Evolutionary conservation across 2,888 invertebrate genomes (phyloP).

Genomic region (Alcis repandata): DNA sequence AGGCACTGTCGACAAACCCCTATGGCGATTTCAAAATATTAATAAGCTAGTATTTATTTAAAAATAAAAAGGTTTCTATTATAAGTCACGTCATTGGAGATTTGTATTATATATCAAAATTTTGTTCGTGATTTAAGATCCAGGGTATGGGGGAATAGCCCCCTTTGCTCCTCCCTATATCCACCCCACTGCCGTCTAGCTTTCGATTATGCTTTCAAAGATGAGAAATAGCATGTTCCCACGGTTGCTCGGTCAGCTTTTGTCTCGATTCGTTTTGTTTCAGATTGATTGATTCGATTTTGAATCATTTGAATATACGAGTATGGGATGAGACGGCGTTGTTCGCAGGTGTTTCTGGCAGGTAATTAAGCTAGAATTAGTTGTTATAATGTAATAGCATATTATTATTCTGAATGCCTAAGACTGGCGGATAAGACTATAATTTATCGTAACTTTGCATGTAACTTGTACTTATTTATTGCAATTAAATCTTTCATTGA

Average conservation of each 20-base stretch:
- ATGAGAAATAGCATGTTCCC: constrained; percentile 51
- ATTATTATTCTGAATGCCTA: constrained; percentile 28
- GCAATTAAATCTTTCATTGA: background rate
- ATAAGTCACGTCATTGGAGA: too few relatives aligned
- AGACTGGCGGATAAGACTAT: background rate
- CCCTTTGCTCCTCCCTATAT: too few relatives aligned
- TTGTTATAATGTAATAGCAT: background rate
- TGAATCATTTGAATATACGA: constrained; percentile 22
- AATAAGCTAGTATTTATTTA: too few relatives aligned
- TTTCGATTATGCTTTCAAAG: constrained; percentile 37
- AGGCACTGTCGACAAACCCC: too few relatives aligned
- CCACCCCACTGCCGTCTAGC: constrained; percentile 25
- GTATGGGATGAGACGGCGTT: background rate
- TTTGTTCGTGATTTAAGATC: too few relatives aligned
- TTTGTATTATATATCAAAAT: too few relatives aligned
- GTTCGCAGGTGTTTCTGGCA: constrained; percentile 21
- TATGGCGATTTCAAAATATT: too few relatives aligned
- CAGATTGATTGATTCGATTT: constrained; percentile 47
- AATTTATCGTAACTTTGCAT: too few relatives aligned
- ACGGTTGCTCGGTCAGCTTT: constrained; percentile 46
- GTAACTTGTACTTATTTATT: background rate
- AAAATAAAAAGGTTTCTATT: too few relatives aligned
- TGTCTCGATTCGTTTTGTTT: constrained; percentile 29
- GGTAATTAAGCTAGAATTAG: constrained; percentile 6
- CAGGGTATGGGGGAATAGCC: too few relatives aligned